Percentiles rank a stretch among this genome's conserved stretches.
Conservation (phyloP, 2,888 invertebrate genomes). For the Leucozona laternaria region DNA sequence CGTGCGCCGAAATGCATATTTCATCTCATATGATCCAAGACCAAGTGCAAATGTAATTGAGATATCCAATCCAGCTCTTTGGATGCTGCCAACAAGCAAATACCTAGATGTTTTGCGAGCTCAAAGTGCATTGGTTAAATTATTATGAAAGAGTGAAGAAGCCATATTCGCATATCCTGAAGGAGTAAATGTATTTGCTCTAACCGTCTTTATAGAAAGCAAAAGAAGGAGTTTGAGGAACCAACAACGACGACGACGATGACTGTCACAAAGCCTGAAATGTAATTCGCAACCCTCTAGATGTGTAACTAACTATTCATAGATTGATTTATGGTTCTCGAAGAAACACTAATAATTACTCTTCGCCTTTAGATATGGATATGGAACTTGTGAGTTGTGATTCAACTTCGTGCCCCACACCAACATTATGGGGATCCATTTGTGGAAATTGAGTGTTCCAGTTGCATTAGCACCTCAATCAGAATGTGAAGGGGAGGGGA, state of each 20-base stretch:
- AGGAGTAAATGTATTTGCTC: conserved; percentile 26
- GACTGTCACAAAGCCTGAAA: conserved; percentile 57
- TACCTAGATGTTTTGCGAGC: conserved; percentile 60
- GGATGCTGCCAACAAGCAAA: conserved; percentile 50
- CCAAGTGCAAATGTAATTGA: conserved; percentile 76
- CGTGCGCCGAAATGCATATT: conserved; percentile 75
- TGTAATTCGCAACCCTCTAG: conserved; percentile 61
- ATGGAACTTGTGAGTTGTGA: conserved; percentile 2
- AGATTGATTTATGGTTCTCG: conserved; percentile 76
- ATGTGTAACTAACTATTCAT: conserved; percentile 52
- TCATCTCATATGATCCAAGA: conserved; percentile 57
- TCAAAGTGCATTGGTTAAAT: conserved; percentile 69
- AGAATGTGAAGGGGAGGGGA: conserved; percentile 13
- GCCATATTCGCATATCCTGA: not conserved
- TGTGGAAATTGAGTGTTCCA: conserved; percentile 56
- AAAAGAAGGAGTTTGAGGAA: conserved; percentile 13
- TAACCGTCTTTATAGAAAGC: not conserved
- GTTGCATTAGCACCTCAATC: conserved; percentile 68
- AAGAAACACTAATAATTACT: conserved; percentile 74
- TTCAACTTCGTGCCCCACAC: not conserved
- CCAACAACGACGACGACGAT: not conserved
- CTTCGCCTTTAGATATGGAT: conserved; percentile 27
- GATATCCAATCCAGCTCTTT: conserved; percentile 14
- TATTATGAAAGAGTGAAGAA: conserved; percentile 48
- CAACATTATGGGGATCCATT: conserved; percentile 4